phyloP scores from a whole-genome alignment of 2,113 vertebrate genomes.

The Coreoperca whiteheadi region DNA sequence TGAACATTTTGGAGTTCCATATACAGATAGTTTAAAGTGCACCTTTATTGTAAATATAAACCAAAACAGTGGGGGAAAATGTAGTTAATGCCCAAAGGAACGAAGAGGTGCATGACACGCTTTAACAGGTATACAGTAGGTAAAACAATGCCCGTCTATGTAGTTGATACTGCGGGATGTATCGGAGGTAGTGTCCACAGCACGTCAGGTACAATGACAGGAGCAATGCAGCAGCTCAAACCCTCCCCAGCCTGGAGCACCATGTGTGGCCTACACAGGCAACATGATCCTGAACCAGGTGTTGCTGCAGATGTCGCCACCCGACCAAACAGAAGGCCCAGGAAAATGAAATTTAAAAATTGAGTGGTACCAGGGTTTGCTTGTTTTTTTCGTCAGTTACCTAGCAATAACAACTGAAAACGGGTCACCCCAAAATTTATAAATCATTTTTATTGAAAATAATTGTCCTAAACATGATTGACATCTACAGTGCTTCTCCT shows the following conservation, averaged over 20 bases:
- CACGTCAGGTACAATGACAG: background rate
- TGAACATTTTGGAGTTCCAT: no score
- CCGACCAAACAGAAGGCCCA: no score
- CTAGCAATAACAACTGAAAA: no score
- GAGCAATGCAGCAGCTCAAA: background rate
- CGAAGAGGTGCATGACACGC: background rate
- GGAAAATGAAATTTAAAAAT: no score
- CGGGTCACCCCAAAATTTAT: no score
- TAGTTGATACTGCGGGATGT: background rate
- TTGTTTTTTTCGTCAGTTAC: no score
- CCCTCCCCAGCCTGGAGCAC: background rate
- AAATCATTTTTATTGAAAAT: background rate
- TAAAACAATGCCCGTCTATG: background rate
- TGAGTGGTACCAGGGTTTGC: no score
- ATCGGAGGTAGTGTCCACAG: background rate
- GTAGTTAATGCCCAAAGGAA: no score
- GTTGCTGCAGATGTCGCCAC: background rate
- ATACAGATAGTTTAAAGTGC: no score
- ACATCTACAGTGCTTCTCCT: background rate
- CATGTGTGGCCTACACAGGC: background rate
- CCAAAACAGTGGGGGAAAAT: no score
- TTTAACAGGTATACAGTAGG: background rate
- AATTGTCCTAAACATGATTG: background rate
- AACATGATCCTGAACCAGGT: conserved; percentile 5
- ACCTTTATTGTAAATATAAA: no score